Evolutionary conservation across 2,797 vertebrate species (phyloP).

Genomic region (Pseudochaenichthys georgianus): DNA sequence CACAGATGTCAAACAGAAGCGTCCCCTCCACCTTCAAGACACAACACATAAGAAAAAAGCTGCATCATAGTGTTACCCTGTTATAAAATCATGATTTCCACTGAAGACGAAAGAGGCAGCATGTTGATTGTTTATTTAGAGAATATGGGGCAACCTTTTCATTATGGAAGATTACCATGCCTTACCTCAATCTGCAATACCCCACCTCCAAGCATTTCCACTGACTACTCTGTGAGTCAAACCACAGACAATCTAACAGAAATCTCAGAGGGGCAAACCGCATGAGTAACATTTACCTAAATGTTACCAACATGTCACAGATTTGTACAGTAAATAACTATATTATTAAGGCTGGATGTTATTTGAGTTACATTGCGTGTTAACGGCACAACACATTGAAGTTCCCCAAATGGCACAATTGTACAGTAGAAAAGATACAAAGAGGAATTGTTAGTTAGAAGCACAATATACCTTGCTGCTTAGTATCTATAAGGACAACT

Average conservation of each 20-base stretch:
- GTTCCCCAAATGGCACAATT: neutral
- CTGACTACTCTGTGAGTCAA: constrained; percentile 40
- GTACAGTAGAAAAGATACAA: neutral
- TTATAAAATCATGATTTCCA: constrained; percentile 44
- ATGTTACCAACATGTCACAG: neutral
- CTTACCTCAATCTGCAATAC: neutral
- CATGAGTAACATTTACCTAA: neutral
- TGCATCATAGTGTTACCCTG: constrained; percentile 24
- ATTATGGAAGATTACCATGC: constrained; percentile 11
- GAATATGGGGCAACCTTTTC: neutral
- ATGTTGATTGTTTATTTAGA: constrained; percentile 29
- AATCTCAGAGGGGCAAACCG: neutral
- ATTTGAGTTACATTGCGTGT: neutral
- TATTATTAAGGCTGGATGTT: neutral
- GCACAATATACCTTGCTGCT: neutral
- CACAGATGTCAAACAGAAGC: constrained; percentile 10
- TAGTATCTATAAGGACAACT: neutral
- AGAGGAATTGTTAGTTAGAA: neutral
- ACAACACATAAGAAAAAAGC: constrained; percentile 46
- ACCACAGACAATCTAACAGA: neutral
- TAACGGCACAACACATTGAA: neutral
- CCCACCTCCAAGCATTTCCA: constrained; percentile 43
- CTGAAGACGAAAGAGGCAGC: neutral
- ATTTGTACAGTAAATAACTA: neutral
- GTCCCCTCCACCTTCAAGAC: constrained; percentile 24